Evolutionary conservation across 2,888 invertebrate species (phyloP), one percentile per base, ranked within the genome.

Genomic region (Gryllus longicercus): DNA sequence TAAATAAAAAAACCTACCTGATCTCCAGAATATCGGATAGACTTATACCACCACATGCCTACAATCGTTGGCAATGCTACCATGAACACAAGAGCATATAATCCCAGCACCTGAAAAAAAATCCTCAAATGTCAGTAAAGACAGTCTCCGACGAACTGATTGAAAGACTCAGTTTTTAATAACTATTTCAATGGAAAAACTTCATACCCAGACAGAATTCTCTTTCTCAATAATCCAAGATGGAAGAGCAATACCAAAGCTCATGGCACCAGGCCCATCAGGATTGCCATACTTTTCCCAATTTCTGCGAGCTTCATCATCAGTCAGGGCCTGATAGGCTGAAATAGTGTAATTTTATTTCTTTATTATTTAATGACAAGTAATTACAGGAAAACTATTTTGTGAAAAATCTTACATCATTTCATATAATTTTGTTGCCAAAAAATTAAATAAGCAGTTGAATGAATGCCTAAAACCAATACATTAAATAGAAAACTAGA

Each of bases 161-260:
- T 38, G 38, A 11, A 25, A 51, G n/a, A 77, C 38, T 12, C 49
- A 79, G 21, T 18, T 75, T 75, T 23, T 4, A 75, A 75, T 75
- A 75, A 18, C 11, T 23, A 78, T 38, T 51, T 18, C 38, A 78
- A 80, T 49, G 21, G 10, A 49, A 49, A 75, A 75, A 25, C 77
- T 75, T 81, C 23, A 2, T 80, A 86, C 98, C 97, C 97, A 98
- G 49, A 99, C 93, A 84, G 98, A 98, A 87, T 99, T 99, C 88
- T 99, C 97, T 87, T 99, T 98, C 86, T 99, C 98, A 14, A 99
- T 98, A 87, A 99, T 98, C 99, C 99, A 99, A 80, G 99, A 98
- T 11, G 99, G 99, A 79, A 99, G 87, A 11, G 99, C 99, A 86
- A 99, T 99, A 81, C 99, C 99, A 91, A 99, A 99, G 85, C 96